These are phyloP conservation scores for Schrankia costaestrigalis DNA, from an alignment of 2,888 invertebrate genomes.

Conservation along the genomic window DNA sequence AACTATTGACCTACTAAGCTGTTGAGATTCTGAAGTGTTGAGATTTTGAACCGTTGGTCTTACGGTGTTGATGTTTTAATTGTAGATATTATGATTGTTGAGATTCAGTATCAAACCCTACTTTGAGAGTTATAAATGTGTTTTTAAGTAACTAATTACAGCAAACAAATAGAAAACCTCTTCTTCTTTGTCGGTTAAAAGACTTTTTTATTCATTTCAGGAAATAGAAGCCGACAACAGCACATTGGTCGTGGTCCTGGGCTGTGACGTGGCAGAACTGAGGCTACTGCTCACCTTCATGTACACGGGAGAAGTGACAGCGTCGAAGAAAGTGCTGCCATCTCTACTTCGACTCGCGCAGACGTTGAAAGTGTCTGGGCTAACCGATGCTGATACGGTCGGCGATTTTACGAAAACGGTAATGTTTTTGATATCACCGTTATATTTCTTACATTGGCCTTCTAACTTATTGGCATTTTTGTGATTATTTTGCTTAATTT, in stretches of 20 bases:
- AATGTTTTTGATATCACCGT: too few species aligned
- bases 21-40: too few species aligned
- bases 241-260: slow-evolving; percentile 86
- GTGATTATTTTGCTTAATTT: too few species aligned
- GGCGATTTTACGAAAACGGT: slow-evolving; percentile 35
- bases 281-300: slow-evolving; percentile 90
- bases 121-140: too few species aligned
- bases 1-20: too few species aligned
- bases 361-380: slow-evolving; percentile 89
- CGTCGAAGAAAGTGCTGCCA: slow-evolving; percentile 88
- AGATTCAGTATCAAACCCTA: too few species aligned
- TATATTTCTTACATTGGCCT: too few species aligned
- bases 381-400: slow-evolving; percentile 87
- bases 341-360: slow-evolving; percentile 88
- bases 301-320: slow-evolving; percentile 93
- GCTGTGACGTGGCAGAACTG: slow-evolving; percentile 85
- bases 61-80: too few species aligned
- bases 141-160: too few species aligned
- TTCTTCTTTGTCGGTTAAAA: neutral
- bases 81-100: too few species aligned
- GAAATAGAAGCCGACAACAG: slow-evolving; percentile 85
- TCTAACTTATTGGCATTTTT: too few species aligned
- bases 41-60: too few species aligned
- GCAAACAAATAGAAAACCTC: neutral
- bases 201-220: slow-evolving; percentile 55